Evolutionary conservation across 2,797 vertebrate species (phyloP).

Genomic region (Hydrophis major): DNA sequence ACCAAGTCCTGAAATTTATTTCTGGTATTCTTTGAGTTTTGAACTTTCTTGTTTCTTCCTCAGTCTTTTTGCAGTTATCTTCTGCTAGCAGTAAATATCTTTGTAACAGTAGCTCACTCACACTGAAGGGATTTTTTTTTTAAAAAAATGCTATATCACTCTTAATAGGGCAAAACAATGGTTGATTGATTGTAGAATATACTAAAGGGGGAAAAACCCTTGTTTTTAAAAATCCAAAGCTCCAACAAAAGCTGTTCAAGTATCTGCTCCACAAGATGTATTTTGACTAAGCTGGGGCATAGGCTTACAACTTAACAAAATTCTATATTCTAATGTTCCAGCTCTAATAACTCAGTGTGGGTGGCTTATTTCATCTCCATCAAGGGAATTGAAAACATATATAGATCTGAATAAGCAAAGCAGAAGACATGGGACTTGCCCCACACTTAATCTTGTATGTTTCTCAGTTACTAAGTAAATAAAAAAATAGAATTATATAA

Average conservation of each 20-base stretch:
- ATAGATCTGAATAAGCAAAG: not conserved
- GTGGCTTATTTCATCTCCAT: not conserved
- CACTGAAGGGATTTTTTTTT: not conserved
- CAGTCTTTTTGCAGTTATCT: not conserved
- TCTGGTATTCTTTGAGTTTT: not conserved
- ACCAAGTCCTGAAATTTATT: not conserved
- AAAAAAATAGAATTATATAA: no score
- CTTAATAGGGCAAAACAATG: not conserved
- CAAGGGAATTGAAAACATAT: not conserved
- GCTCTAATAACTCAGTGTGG: not conserved
- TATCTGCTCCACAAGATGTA: not conserved
- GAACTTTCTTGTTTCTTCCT: not conserved
- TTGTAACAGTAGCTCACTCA: not conserved
- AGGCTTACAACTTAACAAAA: not conserved
- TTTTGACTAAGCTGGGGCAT: no score
- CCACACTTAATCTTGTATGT: constrained; percentile 3
- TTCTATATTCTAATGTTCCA: not conserved
- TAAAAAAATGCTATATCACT: not conserved
- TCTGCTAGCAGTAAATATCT: not conserved
- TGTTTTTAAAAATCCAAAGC: not conserved
- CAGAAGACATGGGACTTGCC: not conserved
- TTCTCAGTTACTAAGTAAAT: not conserved
- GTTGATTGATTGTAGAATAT: not conserved
- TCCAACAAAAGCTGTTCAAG: not conserved
- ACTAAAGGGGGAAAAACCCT: not conserved